Evolutionary conservation across 2,888 invertebrate species (phyloP), one percentile per base, ranked within the genome.

Genomic region (Amiota minor): DNA sequence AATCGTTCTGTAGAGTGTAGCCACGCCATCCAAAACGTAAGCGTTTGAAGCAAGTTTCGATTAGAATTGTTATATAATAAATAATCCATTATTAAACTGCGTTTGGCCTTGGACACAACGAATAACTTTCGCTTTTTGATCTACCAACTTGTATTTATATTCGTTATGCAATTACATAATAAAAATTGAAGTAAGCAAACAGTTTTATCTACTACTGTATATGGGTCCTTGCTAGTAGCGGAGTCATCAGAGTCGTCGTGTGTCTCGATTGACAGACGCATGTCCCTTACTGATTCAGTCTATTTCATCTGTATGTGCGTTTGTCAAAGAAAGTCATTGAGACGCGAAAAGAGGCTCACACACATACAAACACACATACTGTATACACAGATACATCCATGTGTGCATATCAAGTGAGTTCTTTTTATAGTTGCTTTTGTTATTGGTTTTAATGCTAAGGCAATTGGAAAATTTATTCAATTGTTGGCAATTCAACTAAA

Each of bases 381-480:
- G n/a, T n/a, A n/a, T n/a, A 35, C 45, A 12, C 69, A 69, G 16
- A 53, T 55, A 55, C 53, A 49, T 20, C 11, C 18, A 67, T 18
- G 49, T 3, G 78, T 75, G 53, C 79, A 45, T 61, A 46, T 35
- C 14, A 16, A 46, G 59, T 35, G 35, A 35, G 35, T 18, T 49
- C 45, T n/a, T 70, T 56, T 16, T 12, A 53, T 45, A 3, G 16
- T 16, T 64, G 64, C 75, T 81, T 80, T 78, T 74, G 78, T 80
- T n/a, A 10, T 65, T 65, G 65, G 35, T 45, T 65, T 65, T 83
- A 85, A 87, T 87, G 83, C 83, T 86, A 87, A 87, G 81, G 83
- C 84, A 86, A 82, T 85, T 86, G 88, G 86, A 88, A 87, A 87
- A 87, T 87, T 85, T 87, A 87, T 87, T 87, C 87, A 87, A 87